Evolutionary conservation across 2,797 vertebrate genomes (phyloP), one percentile per base, ranked within the genome.

Genomic region (Hapalemur alaotrensis): DNA sequence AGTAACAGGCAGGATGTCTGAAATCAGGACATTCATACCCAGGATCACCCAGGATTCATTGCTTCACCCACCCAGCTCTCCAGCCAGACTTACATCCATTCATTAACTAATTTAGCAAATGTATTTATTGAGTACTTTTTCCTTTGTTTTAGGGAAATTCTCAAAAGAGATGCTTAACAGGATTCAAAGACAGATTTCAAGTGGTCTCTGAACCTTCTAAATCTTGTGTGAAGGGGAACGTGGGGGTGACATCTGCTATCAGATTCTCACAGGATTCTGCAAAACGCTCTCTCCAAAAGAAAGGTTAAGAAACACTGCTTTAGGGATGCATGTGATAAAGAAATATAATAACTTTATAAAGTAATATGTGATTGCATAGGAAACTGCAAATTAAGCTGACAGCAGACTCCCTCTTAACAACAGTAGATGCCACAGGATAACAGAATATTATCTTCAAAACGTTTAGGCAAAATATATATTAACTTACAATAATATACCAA

Each of bases 361-460:
- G 59, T 70, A 80, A 63, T 52, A 46, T 46, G 17, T 22, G 11
- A 38, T 84, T 69, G 67, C 14, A 50, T 3, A 93, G 43, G 23
- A 78, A 86, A 78, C 11, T 61, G 4, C 12, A 73, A 93, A 52
- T 73, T 76, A 85, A 89, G 81, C n/a, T 32, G 13, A 75, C 10
- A 87, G 35, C 2, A 57, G 18, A 61, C 17, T 87, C 23, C n/a
- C 30, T n/a, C 35, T 57, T 63, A 81, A 41, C 8, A 92, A 59
- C 1, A 46, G 89, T 18, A 85, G 50, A 91, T 35, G 41, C 6
- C 35, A 67, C 2, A 20, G 59, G 61, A 57, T 84, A 59, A 76
- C 73, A 94, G 52, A 80, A 80, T 22, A 73, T 8, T 79, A 72
- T 79, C 48, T 84, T 95, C 46, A 94, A 88, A 93, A 52, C 94